Evolutionary conservation across 2,888 invertebrate species (phyloP), one percentile per base, ranked within the genome.

Genomic region (Anoplius nigerrimus): DNA sequence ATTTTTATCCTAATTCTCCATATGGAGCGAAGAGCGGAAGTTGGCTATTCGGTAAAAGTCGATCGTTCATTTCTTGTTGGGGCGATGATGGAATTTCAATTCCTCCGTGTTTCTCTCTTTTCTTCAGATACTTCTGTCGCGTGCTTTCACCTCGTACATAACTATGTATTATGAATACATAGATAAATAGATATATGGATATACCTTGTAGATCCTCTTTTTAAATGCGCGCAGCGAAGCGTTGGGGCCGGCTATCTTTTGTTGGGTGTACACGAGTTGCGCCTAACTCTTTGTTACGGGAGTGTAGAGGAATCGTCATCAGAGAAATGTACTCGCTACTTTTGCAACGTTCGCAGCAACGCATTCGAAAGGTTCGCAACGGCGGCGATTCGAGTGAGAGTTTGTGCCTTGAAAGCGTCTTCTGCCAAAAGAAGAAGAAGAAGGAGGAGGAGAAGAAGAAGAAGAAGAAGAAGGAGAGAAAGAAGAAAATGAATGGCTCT

Each of bases 291-390:
- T 18, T 18, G 48, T 34, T 53, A 54, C 42, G 15, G 52, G 45
- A 34, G 34, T 13, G 34, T 13, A 13, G 1, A 34, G 2, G 34
- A 27, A 52, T 52, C 63, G 56, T 75, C 75, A 74, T 75, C 75
- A 71, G 53, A 64, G 75, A 75, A 74, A 75, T 71, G 75, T 61
- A 64, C 71, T 74, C 71, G 52, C 45, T 13, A 34, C 34, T 34
- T 34, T 34, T 11, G 34, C 34, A 34, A 11, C 34, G 34, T 27
- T 27, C 27, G 27, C 27, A 27, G 6, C 6, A 6, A 27, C 27
- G n/a, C n/a, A n/a, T n/a, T n/a, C n/a, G n/a, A n/a, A n/a, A n/a
- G 27, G 27, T 27, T 6, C 27, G 27, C n/a, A n/a, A n/a, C n/a
- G 27, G 27, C 24, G 24, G 24, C 24, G 24, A 24, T 24, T 16